A percentile compares a stretch with the other conserved stretches of the same genome.
Evolutionary conservation across 2,797 vertebrate species (phyloP).

Genomic region (Alca torda): DNA sequence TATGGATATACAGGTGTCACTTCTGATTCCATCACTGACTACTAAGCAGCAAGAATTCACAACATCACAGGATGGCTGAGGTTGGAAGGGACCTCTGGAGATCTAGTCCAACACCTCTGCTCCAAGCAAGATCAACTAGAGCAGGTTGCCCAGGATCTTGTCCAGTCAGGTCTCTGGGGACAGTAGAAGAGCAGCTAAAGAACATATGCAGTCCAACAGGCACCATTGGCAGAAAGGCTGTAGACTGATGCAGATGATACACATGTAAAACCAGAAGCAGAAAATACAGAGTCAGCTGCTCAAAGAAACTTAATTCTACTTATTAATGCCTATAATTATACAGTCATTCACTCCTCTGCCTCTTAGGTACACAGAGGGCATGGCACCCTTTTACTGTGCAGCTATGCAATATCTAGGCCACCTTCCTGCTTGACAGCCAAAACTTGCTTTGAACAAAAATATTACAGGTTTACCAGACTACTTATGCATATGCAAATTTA

Average conservation of each 20-base stretch:
- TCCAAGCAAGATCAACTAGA: not conserved
- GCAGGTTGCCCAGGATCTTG: not conserved
- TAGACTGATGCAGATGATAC: not conserved
- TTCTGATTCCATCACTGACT: not conserved
- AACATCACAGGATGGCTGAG: not conserved
- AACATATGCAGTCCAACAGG: not conserved
- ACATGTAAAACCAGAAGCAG: not conserved
- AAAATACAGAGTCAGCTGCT: not conserved
- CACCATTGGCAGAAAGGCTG: not conserved
- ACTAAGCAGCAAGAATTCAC: not conserved
- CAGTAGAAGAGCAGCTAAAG: not conserved
- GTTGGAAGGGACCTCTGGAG: not conserved
- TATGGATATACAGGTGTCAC: not conserved
- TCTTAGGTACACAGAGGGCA: not conserved
- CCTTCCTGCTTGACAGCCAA: not conserved
- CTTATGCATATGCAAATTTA: not conserved
- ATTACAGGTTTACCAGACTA: not conserved
- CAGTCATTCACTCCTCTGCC: not conserved
- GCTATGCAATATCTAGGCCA: not conserved
- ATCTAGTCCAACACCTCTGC: not conserved
- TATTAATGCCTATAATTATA: not conserved
- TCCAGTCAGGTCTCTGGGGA: not conserved
- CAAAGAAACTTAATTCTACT: not conserved
- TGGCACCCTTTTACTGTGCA: not conserved
- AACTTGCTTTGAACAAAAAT: not conserved